Base-by-base conservation (phyloP, 1,140 invertebrate species). In the Lutraria rhynchaena region DNA sequence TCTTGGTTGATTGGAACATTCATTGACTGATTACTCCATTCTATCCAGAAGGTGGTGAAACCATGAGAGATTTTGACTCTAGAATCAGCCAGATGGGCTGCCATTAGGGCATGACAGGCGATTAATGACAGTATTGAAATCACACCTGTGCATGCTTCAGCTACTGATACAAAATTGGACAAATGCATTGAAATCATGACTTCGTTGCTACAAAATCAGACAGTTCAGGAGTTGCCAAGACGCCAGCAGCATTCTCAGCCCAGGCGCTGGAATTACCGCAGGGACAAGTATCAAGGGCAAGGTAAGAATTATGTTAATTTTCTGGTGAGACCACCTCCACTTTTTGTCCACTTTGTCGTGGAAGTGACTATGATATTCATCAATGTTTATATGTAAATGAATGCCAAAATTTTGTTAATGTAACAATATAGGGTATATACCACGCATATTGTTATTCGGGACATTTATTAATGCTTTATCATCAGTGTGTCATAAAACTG, bases 351-450 rank as follows among this genome's bases (percentile, higher is more conserved):
- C 17, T 65, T 37, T 75, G 71, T 51, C 2, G 24, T 41, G 24
- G 58, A n/a, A 82, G n/a, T 22, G 58, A 49, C 19, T 71, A 82
- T 51, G 24, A n/a, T 35, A 49, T 33, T 51, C 27, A 75, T 53
- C 19, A 53, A 31, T 82, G 70, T 46, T 11, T 9, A 19, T 7
- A 41, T 1, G 0, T 49, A 22, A 29, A 33, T 17, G 22, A 57
- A 41, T 19, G 15, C 0, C 24, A 37, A 11, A 61, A 76, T 31
- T 27, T 33, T n/a, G n/a, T n/a, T n/a, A n/a, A n/a, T n/a, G n/a
- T n/a, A n/a, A n/a, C n/a, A n/a, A n/a, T n/a, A n/a, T n/a, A n/a
- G n/a, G n/a, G n/a, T n/a, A n/a, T n/a, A n/a, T n/a, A n/a, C n/a
- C n/a, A n/a, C n/a, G n/a, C n/a, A n/a, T n/a, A n/a, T n/a, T n/a